Evolutionary conservation across 2,888 invertebrate species (phyloP), one percentile per base, ranked within the genome.

Genomic region (Caenorhabditis becei): DNA sequence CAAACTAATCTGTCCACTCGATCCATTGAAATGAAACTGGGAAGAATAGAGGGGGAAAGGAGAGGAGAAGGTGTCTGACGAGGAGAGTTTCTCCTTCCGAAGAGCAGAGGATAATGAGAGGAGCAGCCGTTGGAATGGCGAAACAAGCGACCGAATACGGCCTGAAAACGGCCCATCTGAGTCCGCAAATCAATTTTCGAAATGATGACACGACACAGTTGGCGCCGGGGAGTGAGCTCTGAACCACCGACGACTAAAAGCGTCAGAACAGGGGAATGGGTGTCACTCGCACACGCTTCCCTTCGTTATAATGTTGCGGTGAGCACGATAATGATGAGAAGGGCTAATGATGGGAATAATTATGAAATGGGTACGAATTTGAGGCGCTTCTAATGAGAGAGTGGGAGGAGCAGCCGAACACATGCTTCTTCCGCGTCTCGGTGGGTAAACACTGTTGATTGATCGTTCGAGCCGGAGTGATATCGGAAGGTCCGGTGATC

Each of bases 401-500:
- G 53, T 18, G 28, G 16, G 53, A 49, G 20, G 67, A 14, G 32
- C 32, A 14, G 61, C 24, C 16, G 66, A 75, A 66, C 75, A 75
- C 75, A 66, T 66, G 75, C 66, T 53, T 59, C 47, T 20, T 24
- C 47, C 32, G 16, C 16, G 26, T 56, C 7, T 41, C 58, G 59
- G 59, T 66, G 59, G 66, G 61, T 66, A 75, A 75, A 75, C 75
- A 75, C 66, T 75, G 28, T 59, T 75, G 75, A 75, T 75, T 66
- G 75, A 75, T 75, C 8, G 54, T 20, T 44, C 54, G 37, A n/a
- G n/a, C 41, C 41, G 41, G 41, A 7, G 41, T 41, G 44, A 44
- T 69, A 69, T 26, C 26, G 14, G n/a, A 51, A 63, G 56, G 72
- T 63, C 63, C 63, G 63, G 37, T 72, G 72, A 72, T 72, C 56